A percentile compares a stretch with the other conserved stretches of the same genome.
Evolutionary conservation across 1,140 invertebrate genomes (phyloP).

Genomic region (Trichonephila inaurata): DNA sequence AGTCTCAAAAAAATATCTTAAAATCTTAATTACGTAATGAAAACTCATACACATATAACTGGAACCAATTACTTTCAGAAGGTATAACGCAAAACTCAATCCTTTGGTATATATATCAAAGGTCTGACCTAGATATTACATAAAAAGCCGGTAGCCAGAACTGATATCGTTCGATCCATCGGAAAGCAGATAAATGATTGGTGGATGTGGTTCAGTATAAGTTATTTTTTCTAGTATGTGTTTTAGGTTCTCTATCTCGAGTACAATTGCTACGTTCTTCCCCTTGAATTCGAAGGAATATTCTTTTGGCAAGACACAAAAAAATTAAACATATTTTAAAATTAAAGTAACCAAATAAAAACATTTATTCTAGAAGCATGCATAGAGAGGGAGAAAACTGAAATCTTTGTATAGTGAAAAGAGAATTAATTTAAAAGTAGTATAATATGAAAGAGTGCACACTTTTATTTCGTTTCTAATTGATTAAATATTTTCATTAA

Average conservation of each 20-base stretch:
- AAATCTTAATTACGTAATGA: constrained; percentile 8
- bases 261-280: background rate
- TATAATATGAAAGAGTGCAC: too few species aligned
- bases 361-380: too few species aligned
- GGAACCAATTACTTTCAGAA: background rate
- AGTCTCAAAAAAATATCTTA: background rate
- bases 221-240: background rate
- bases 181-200: background rate
- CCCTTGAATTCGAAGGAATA: background rate
- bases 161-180: background rate
- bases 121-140: constrained; percentile 15
- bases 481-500: too few species aligned
- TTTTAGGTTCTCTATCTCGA: background rate
- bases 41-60: background rate
- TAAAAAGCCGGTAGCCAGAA: background rate
- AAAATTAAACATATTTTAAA: too few species aligned
- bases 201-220: background rate
- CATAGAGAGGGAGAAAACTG: too few species aligned
- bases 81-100: background rate
- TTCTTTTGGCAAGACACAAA: background rate
- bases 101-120: background rate
- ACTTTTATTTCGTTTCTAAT: too few species aligned
- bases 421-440: too few species aligned
- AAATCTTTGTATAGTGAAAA: too few species aligned
- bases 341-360: too few species aligned